phyloP scores from a whole-genome alignment of 2,888 invertebrate species.

The Homarus gammarus region DNA sequence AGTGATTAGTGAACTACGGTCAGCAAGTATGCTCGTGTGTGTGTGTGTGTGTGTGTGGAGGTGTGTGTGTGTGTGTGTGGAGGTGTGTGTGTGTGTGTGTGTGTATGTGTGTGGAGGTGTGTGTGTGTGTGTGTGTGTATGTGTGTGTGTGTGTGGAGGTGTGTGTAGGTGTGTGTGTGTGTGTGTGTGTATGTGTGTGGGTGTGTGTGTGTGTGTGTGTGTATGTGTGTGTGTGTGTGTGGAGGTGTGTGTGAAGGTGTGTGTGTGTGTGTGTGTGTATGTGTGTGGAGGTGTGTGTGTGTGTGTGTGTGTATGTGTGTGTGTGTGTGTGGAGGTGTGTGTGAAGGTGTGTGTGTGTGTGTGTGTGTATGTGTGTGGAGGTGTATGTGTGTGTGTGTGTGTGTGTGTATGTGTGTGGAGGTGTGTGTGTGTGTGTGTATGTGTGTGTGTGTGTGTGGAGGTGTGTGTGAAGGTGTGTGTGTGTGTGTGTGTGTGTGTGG shows the following conservation, averaged over 20 bases:
- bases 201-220: conserved; percentile 14
- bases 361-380: too few relatives aligned
- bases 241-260: not conserved
- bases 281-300: not conserved
- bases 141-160: not conserved
- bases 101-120: conserved; percentile 2
- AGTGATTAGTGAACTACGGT: not conserved
- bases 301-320: conserved; percentile 9
- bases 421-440: too few relatives aligned
- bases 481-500: too few relatives aligned
- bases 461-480: too few relatives aligned
- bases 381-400: too few relatives aligned
- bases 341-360: too few relatives aligned
- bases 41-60: conserved; percentile 20
- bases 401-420: too few relatives aligned
- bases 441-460: too few relatives aligned
- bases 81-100: conserved; percentile 6
- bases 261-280: not conserved
- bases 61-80: not conserved
- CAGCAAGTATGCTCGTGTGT: not conserved
- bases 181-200: conserved; percentile 6
- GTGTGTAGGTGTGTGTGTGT: conserved; percentile 9
- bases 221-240: conserved; percentile 2
- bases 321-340: too few relatives aligned
- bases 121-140: not conserved